Base-by-base conservation (phyloP, 2,888 invertebrate species). In the Acholoe squamosa region DNA sequence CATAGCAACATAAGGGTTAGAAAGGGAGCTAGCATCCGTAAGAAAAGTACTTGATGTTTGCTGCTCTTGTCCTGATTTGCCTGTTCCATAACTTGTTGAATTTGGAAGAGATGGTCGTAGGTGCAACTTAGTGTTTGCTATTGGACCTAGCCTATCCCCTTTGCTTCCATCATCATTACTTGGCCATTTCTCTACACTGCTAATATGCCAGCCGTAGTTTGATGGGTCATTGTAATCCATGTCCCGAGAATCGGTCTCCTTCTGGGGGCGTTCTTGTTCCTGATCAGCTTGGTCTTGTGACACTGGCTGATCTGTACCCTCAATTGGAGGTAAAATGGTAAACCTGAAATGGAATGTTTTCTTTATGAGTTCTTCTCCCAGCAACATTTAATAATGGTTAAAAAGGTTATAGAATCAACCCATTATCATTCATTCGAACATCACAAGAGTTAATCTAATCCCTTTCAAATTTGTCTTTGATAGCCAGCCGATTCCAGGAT, bases 1-100 rank as follows among this genome's bases (percentile, higher is more conserved):
- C 86, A 86, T 86, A 25, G 86, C 52, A n/a, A 86, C 86, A 34
- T 80, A 80, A 5, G 80, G n/a, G 25, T 80, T 80, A 16, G 80
- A 34, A 16, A 80, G 10, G 0, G 34, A 19, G 22, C 76, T 16
- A 31, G 31, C 76, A 31, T 76, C 76, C 19, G 28, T 14, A n/a
- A 61, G 61, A 14, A 19, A n/a, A 19, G 19, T 19, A 61, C 61
- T 61, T 0, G n/a, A 19, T n/a, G 19, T n/a, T 0, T 25, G 28
- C 16, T 76, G 76, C 16, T 76, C 76, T 25, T n/a, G 25, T 25
- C n/a, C 25, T 28, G 76, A 0, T 31, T 31, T 76, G 16, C 25
- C 31, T 16, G 76, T 31, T 16, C 80, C 80, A 43, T n/a, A 80
- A 16, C 80, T 43, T 19, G 80, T 80, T 10, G 80, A 80, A 34